These are phyloP conservation scores for Temnopleurus reevesii DNA, from an alignment of 53 echinoderm and acorn worm species.

Conservation along the genomic window DNA sequence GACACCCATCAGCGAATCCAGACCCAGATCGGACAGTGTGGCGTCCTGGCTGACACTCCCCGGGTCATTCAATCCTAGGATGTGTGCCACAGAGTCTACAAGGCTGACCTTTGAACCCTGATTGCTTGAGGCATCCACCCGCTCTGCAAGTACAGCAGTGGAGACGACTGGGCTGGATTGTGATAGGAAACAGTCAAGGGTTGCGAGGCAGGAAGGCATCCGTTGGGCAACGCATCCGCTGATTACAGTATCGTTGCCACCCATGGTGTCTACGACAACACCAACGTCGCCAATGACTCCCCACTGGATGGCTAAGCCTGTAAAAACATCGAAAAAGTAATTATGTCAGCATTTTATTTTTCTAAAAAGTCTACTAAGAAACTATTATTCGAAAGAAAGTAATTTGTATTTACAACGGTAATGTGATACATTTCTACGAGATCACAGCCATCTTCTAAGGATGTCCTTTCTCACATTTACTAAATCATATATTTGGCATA, in stretches of 20 bases:
- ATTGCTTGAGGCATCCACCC: not conserved
- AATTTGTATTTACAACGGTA: too few relatives aligned
- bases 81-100: slow-evolving; percentile 64
- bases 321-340: not conserved
- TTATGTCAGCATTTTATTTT: too few relatives aligned
- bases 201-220: slow-evolving; percentile 77
- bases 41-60: slow-evolving; percentile 68
- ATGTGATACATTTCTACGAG: too few relatives aligned
- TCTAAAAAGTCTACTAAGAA: too few relatives aligned
- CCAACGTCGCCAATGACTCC: slow-evolving; percentile 90
- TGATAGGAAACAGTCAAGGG: slow-evolving; percentile 73
- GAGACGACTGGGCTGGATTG: slow-evolving; percentile 73
- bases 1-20: slow-evolving; percentile 85
- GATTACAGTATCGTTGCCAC: slow-evolving; percentile 64
- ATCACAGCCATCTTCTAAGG: too few relatives aligned
- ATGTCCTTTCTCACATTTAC: too few relatives aligned
- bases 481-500: too few relatives aligned
- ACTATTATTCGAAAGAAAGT: too few relatives aligned
- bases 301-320: slow-evolving; percentile 85
- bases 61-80: slow-evolving; percentile 75
- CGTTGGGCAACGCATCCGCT: slow-evolving; percentile 71
- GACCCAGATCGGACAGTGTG: slow-evolving; percentile 76
- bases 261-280: slow-evolving; percentile 81
- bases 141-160: slow-evolving; percentile 64
- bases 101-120: slow-evolving; percentile 59